These are phyloP conservation scores for Limnephilus rhombicus DNA, from an alignment of 2,888 invertebrate species.

Conservation along the genomic window DNA sequence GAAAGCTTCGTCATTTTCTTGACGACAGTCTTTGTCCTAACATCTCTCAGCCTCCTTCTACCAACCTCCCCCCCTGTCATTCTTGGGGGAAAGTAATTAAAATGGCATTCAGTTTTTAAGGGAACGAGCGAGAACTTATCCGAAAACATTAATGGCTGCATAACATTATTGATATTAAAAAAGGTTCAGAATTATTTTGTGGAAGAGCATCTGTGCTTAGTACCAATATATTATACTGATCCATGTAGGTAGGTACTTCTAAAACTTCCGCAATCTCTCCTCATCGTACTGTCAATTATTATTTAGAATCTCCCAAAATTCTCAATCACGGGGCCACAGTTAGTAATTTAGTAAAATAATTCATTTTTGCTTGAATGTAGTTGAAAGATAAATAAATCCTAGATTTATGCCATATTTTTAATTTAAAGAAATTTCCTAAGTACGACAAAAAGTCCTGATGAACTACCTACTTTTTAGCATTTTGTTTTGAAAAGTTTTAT, in stretches of 20 bases:
- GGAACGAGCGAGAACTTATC: neutral
- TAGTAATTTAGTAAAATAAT: too few species aligned
- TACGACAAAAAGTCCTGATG: too few species aligned
- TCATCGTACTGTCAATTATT: too few species aligned
- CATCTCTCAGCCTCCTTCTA: neutral
- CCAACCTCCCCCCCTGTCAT: neutral
- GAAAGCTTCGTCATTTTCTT: constrained; percentile 38
- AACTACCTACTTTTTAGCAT: too few species aligned
- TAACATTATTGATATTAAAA: neutral
- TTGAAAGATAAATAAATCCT: too few species aligned
- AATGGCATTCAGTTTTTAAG: neutral
- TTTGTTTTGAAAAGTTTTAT: too few species aligned
- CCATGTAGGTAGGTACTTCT: neutral
- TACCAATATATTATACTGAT: neutral
- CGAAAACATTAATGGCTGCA: neutral
- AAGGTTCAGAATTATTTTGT: neutral
- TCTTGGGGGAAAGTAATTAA: neutral
- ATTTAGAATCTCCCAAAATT: too few species aligned
- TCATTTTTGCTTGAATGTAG: too few species aligned
- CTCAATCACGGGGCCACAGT: too few species aligned
- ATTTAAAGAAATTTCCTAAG: too few species aligned
- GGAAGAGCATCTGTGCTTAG: neutral
- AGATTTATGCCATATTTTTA: too few species aligned
- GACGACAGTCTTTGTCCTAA: constrained; percentile 45
- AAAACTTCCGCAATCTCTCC: neutral